Evolutionary conservation across 2,888 invertebrate genomes (phyloP).

Genomic region (Linnaemya tessellans): DNA sequence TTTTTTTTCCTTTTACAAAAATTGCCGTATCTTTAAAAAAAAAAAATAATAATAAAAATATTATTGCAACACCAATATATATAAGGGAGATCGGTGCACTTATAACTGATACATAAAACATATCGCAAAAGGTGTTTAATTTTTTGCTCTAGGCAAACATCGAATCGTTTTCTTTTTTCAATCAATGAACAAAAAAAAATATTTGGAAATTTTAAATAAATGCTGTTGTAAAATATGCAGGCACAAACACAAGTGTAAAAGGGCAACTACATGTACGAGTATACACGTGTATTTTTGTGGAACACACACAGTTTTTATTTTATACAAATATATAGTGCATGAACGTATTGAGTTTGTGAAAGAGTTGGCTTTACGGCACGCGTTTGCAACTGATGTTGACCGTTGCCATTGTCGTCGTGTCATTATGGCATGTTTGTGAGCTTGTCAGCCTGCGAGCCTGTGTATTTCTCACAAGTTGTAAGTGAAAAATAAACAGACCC

Average conservation of each 20-base stretch:
- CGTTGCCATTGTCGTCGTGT: slow-evolving; percentile 6
- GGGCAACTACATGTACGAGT: not conserved
- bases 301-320: not conserved
- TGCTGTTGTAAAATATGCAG: not conserved
- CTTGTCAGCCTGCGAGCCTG: not conserved
- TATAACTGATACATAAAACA: too few relatives aligned
- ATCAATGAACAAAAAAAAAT: not conserved
- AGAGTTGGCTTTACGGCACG: not conserved
- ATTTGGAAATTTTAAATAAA: not conserved
- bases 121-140: too few relatives aligned
- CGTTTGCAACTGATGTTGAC: slow-evolving; percentile 23
- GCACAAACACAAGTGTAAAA: slow-evolving; percentile 3
- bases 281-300: not conserved
- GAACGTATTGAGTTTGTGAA: not conserved
- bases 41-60: too few relatives aligned
- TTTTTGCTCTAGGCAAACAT: too few relatives aligned
- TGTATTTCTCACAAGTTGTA: not conserved
- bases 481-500: slow-evolving; percentile 23
- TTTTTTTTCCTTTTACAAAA: too few relatives aligned
- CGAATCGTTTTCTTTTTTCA: not conserved
- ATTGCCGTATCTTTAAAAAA: too few relatives aligned
- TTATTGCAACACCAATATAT: too few relatives aligned
- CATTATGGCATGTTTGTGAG: slow-evolving; percentile 20
- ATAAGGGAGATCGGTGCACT: too few relatives aligned
- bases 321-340: slow-evolving; percentile 1